Evolutionary conservation across 30 jellyfish, hydroid and myxozoan genomes (phyloP).

Genomic region (Aurelia aurita): DNA sequence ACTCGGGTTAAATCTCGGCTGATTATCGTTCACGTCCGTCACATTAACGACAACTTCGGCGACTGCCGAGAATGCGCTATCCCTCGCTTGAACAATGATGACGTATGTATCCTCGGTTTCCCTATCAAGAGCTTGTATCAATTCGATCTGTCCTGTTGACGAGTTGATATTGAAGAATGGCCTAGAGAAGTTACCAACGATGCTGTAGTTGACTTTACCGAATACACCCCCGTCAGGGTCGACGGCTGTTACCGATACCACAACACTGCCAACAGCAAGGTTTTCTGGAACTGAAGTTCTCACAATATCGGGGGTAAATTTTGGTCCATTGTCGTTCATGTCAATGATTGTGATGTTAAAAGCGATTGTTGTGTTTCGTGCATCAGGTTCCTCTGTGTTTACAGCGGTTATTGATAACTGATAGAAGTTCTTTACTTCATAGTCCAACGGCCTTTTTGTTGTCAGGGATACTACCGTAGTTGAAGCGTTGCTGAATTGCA

Average conservation of each 20-base stretch:
- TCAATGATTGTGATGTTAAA: conserved; percentile 78
- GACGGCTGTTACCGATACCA: conserved; percentile 41
- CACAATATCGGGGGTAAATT: conserved; percentile 46
- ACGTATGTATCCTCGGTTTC: conserved; percentile 83
- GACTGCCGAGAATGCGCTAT: conserved; percentile 62
- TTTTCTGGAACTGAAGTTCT: conserved; percentile 79
- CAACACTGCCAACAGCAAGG: conserved; percentile 69
- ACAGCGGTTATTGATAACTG: conserved; percentile 75
- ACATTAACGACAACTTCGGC: conserved; percentile 85
- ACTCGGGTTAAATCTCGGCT: conserved; percentile 71
- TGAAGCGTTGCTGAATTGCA: conserved; percentile 57
- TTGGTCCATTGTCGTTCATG: conserved; percentile 90
- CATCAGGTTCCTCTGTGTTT: conserved; percentile 87
- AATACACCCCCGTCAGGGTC: conserved; percentile 80
- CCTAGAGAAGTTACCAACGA: conserved; percentile 74
- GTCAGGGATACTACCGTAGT: conserved; percentile 39
- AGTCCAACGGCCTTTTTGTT: conserved; percentile 78
- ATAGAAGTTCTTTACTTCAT: conserved; percentile 64
- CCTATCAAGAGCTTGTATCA: conserved; percentile 73
- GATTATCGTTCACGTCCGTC: conserved; percentile 94
- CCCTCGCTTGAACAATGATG: conserved; percentile 78
- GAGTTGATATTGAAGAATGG: conserved; percentile 65
- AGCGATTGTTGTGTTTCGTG: conserved; percentile 58
- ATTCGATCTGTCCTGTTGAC: conserved; percentile 81
- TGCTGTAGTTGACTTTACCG: conserved; percentile 83